phyloP scores from a whole-genome alignment of 2,113 vertebrate genomes.

The Lepidothrix coronata region DNA sequence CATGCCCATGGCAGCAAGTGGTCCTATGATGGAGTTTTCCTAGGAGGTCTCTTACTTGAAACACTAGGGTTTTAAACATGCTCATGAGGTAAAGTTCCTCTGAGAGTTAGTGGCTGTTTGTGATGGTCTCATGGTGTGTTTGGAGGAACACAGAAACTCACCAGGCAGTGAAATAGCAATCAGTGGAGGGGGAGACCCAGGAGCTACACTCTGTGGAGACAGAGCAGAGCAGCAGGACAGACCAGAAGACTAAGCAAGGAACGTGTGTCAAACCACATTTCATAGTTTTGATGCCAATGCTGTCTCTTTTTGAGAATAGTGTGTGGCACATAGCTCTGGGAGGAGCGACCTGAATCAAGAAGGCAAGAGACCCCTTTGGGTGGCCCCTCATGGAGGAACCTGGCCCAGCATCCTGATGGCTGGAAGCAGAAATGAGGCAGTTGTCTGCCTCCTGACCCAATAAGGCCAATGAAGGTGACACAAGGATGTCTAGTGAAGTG shows the following conservation, averaged over 20 bases:
- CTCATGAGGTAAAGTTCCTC: not conserved
- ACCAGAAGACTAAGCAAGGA: not conserved
- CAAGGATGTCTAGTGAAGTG: accelerated
- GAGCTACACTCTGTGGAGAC: not conserved
- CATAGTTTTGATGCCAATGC: not conserved
- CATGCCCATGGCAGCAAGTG: not conserved
- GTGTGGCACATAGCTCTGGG: not conserved
- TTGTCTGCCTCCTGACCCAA: not conserved
- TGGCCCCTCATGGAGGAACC: not conserved
- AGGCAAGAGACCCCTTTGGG: not conserved
- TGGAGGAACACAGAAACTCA: not conserved
- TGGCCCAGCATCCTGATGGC: not conserved
- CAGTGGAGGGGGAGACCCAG: not conserved
- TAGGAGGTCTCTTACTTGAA: not conserved
- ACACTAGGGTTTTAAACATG: accelerated
- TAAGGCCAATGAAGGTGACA: not conserved
- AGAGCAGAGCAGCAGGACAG: not conserved
- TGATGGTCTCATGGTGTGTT: accelerated
- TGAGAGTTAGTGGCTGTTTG: not conserved
- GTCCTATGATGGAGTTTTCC: not conserved
- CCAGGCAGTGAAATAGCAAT: not conserved
- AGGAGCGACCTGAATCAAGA: not conserved
- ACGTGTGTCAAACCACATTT: not conserved
- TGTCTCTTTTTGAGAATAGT: not conserved
- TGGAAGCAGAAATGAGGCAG: not conserved